Evolutionary conservation across 2,113 vertebrate genomes (phyloP), one percentile per base, ranked within the genome.

Genomic region (Chelonoidis abingdonii): DNA sequence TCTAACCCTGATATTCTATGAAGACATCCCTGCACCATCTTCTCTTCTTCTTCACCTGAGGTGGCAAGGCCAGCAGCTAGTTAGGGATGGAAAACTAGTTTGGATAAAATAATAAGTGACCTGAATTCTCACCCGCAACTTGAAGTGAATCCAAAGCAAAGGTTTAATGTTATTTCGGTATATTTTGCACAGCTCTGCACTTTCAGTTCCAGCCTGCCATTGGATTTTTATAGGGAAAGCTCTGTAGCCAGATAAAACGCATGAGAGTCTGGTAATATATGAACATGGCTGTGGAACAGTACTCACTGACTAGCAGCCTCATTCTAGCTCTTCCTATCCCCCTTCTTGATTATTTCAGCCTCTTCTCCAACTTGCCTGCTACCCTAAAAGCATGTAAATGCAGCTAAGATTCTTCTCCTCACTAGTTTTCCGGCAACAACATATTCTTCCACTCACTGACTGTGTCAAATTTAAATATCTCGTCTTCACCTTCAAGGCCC

Each of bases 91-190:
- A 90, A 94, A 84, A 52, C 5, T 83, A 4, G 0, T 53, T 80
- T 88, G 88, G n/a, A 91, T 35, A 44, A 53, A 83, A 89, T 81
- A 80, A 93, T 80, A 84, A 95, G 86, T 78, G 82, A 57, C 85
- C 91, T 81, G 79, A 94, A 44, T 53, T 91, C 65, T 72, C 65
- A 5, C 75, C 85, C 91, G 53, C 44, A 84, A 72, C 54, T 12
- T 92, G 80, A 75, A 89, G 54, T 80, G 72, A 83, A 89, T 53
- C 88, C 95, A 96, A 89, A 96, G 86, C 49, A 95, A 80, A 94
- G 88, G 22, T 50, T 89, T 31, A 27, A 44, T 83, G 8, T 83
- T 87, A n/a, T 82, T 89, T 86, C 76, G 44, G 84, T 4, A 29
- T 24, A 65, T 79, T 94, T 93, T 93, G 91, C 93, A 87, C 14